Evolutionary conservation across 2,888 invertebrate species (phyloP).

Genomic region (Cremastinae sp.): DNA sequence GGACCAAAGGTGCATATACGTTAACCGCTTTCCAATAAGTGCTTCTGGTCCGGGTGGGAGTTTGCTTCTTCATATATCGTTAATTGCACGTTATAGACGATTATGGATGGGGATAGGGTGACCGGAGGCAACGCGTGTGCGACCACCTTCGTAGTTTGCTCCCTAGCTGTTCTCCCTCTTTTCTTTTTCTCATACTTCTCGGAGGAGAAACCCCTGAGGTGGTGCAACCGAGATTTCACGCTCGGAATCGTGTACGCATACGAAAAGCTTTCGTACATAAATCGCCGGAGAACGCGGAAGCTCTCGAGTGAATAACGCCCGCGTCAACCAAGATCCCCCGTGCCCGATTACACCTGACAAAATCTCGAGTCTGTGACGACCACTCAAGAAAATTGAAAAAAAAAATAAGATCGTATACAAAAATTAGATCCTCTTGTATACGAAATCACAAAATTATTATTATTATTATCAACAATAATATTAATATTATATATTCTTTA

Average conservation of each 20-base stretch:
- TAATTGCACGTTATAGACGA: constrained; percentile 70
- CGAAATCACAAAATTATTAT: too few species aligned
- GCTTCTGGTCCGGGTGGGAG: constrained; percentile 9
- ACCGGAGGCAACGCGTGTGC: constrained; percentile 69
- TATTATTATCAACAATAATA: too few species aligned
- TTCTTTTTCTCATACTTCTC: not conserved
- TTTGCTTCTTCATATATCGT: constrained; percentile 61
- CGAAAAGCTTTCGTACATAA: not conserved
- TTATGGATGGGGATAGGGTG: constrained; percentile 63
- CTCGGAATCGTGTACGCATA: not conserved
- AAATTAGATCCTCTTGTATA: too few species aligned
- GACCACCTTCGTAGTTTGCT: constrained; percentile 40
- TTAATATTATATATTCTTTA: too few species aligned
- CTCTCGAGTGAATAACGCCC: too few species aligned
- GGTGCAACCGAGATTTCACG: constrained; percentile 14
- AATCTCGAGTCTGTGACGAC: too few species aligned
- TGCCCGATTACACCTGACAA: too few species aligned
- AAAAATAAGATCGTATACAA: too few species aligned
- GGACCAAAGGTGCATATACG: not conserved
- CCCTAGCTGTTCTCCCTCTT: constrained; percentile 1
- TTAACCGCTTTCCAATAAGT: constrained; percentile 28
- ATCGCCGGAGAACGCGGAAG: too few species aligned
- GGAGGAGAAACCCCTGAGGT: constrained; percentile 18
- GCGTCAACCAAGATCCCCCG: too few species aligned
- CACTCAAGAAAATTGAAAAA: too few species aligned